Base-by-base conservation (phyloP, 1,140 invertebrate species). In the Magallana angulata region DNA sequence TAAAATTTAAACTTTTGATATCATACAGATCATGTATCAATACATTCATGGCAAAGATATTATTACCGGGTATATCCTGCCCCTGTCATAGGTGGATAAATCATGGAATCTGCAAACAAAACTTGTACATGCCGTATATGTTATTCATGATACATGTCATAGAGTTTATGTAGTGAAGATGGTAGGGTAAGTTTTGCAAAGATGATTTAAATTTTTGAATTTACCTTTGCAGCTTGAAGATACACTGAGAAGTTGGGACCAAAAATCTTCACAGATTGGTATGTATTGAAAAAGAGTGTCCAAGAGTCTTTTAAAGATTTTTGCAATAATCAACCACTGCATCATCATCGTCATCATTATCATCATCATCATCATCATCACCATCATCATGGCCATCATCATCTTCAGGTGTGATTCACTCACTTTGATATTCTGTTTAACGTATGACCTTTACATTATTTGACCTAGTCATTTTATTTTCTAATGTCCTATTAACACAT, bases 181-280 rank as follows among this genome's bases (percentile, higher is more conserved):
- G 36, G 36, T 36, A 36, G 36, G 0, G 4, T 36, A 36, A 1
- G 36, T 36, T 36, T 4, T 36, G 36, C 36, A 36, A 36, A 36
- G 36, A 36, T 36, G 4, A 36, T 36, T 36, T 3, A 36, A 3
- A 36, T 24, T 24, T 82, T n/a, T 12, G 62, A 36, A 30, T 85
- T 76, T 86, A 36, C 80, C 6, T 64, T 87, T 90, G 56, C 62
- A 90, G 90, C 57, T 90, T 18, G 88, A 90, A 76, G 88, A 89
- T 84, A 82, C 85, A 16, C 68, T 90, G 12, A 85, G 87, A 24
- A 71, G 60, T 7, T 90, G 90, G 90, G 90, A 89, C 58, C 83
- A 82, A 57, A 71, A 82, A 14, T 64, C 83, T 36, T 76, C 90
- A 59, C 76, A 87, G 30, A 87, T 90, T 58, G 90, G 90, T 90